Evolutionary conservation across 64 coral and sea anemone genomes (phyloP).

Genomic region (Trachythela sp.): DNA sequence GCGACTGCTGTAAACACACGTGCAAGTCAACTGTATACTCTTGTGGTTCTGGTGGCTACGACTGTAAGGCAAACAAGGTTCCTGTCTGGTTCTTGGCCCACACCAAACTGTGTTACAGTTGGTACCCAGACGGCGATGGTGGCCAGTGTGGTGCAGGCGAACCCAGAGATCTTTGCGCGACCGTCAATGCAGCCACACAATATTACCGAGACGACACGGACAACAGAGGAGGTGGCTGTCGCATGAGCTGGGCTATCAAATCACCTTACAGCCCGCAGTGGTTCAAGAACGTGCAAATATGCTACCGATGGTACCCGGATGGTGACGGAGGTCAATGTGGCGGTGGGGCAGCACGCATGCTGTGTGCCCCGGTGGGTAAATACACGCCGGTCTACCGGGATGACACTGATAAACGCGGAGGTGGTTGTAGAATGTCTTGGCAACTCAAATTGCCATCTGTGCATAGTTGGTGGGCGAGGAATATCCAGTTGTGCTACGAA

Average conservation of each 20-base stretch:
- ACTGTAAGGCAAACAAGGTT: neutral
- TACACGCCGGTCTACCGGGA: neutral
- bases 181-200: neutral
- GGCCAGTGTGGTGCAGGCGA: slow-evolving; percentile 13
- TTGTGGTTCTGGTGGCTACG: slow-evolving; percentile 20
- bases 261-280: neutral
- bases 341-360: slow-evolving; percentile 7
- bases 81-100: slow-evolving; percentile 22
- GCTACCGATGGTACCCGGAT: slow-evolving; percentile 4
- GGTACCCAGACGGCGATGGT: neutral
- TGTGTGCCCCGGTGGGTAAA: neutral
- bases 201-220: slow-evolving; percentile 25
- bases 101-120: slow-evolving; percentile 10
- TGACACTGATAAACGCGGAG: slow-evolving; percentile 3
- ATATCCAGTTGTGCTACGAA: neutral
- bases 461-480: neutral
- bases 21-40: neutral
- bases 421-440: slow-evolving; percentile 19
- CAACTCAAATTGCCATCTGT: slow-evolving; percentile 9
- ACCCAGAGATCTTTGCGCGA: neutral
- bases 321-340: slow-evolving; percentile 26
- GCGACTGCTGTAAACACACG: slow-evolving; percentile 1
- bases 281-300: slow-evolving; percentile 15
- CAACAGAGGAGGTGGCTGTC: neutral
- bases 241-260: slow-evolving; percentile 10